Conservation (phyloP, 2,797 vertebrate species). For the Moxostoma hubbsi region DNA sequence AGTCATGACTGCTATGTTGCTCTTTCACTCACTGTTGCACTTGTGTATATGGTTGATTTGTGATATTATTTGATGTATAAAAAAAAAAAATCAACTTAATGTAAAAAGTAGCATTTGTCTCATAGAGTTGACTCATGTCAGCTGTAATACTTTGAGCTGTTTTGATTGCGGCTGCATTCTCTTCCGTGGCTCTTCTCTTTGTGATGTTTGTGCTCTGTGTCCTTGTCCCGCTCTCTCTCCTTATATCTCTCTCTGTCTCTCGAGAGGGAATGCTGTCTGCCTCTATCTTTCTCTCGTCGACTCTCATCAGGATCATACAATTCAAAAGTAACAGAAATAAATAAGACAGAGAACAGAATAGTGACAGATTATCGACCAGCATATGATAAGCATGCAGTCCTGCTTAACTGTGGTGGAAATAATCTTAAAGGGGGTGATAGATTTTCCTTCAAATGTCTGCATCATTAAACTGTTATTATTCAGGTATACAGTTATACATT, state of each 20-base stretch:
- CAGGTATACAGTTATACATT: no score
- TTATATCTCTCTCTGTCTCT: slow-evolving; percentile 66
- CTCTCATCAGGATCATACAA: slow-evolving; percentile 77
- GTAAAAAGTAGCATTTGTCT: no score
- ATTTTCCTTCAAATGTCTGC: no score
- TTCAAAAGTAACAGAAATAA: neutral
- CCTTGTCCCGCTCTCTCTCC: slow-evolving; percentile 66
- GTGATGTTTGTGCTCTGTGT: slow-evolving; percentile 69
- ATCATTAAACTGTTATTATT: no score
- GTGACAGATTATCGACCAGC: neutral
- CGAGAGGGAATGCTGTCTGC: slow-evolving; percentile 74
- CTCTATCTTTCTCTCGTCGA: slow-evolving; percentile 75
- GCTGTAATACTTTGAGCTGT: slow-evolving; percentile 84
- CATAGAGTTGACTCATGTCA: neutral
- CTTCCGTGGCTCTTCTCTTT: slow-evolving; percentile 72
- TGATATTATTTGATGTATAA: no score
- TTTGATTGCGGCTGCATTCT: slow-evolving; percentile 84
- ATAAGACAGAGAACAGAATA: neutral
- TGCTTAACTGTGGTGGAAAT: no score
- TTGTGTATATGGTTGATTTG: no score
- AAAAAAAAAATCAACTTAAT: no score
- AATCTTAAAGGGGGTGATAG: no score
- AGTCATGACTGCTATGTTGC: no score
- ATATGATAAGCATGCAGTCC: no score
- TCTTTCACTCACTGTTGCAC: no score